Base-by-base conservation (phyloP, 2,113 vertebrate species). In the Orycteropus afer region DNA sequence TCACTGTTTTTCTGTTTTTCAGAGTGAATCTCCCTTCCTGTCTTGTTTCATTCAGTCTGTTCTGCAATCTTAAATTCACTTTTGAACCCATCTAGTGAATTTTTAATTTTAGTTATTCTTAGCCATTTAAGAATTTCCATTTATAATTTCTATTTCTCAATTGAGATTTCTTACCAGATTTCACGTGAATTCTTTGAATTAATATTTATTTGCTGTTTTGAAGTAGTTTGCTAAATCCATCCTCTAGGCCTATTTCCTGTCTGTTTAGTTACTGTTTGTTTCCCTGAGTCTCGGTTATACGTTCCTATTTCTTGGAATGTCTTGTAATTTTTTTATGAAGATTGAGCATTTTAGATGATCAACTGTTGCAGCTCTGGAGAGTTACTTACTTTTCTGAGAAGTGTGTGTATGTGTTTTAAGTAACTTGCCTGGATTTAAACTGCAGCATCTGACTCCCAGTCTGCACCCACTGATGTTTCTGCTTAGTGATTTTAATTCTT, bases 81-180 rank as follows among this genome's bases (percentile, higher is more conserved):
- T 10, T 61, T n/a, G 34, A 90, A 63, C 73, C 23, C 32, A 83
- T 67, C 49, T 73, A 32, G 45, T 91, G 51, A 91, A 27, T 94
- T 47, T 85, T 53, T 85, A 23, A 63, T 91, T 84, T 94, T 32
- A 81, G 14, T 78, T 55, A 83, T 53, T 86, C 67, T 81, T 93
- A 78, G 71, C 27, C 63, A 45, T 37, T 90, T 71, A 42, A 22
- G 15, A 78, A 55, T 79, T 73, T 77, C 37, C 42, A 63, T 47
- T 40, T 80, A 71, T 67, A 69, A 89, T 53, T 90, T 93, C 17
- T 82, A 6, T 86, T 51, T 77, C 23, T 78, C 47, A 73, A 3
- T 37, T 32, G 25, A 71, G n/a, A 89, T 84, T 71, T 49, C 78
- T 55, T 53, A 42, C 67, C 37, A 5, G 42, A 42, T 73, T 80